A percentile compares a stretch with the other conserved stretches of the same genome.
phyloP scores from a whole-genome alignment of 2,797 vertebrate species.

The Balearica regulorum region DNA sequence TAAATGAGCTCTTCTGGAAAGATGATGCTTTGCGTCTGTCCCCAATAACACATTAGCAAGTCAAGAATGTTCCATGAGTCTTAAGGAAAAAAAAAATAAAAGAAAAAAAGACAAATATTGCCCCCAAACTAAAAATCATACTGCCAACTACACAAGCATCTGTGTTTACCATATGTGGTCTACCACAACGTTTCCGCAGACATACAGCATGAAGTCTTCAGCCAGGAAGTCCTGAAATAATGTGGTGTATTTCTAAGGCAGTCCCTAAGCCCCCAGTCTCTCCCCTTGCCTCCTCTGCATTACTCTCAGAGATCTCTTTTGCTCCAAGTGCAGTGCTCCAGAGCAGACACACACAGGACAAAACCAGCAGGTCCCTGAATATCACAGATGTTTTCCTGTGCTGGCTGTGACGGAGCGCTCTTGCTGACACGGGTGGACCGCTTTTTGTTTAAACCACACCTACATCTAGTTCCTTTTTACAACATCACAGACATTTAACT shows the following conservation, averaged over 20 bases:
- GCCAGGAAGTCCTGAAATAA: neutral
- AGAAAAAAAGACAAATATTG: neutral
- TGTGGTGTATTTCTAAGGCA: accelerated
- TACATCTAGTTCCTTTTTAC: neutral
- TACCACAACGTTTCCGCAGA: neutral
- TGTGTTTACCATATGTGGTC: constrained; percentile 38
- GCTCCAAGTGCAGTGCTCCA: neutral
- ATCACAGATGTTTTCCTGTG: neutral
- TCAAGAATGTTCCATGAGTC: neutral
- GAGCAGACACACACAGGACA: neutral
- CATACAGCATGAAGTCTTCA: neutral
- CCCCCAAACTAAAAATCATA: neutral
- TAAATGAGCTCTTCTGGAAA: neutral
- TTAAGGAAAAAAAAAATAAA: neutral
- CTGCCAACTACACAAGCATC: constrained; percentile 1
- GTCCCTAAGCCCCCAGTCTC: neutral
- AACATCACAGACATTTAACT: neutral
- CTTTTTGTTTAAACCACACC: neutral
- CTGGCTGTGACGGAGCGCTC: neutral
- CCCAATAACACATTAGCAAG: neutral
- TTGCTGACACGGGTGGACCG: neutral
- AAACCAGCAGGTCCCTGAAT: neutral
- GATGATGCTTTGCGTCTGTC: neutral
- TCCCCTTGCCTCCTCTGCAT: neutral
- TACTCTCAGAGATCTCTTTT: neutral